These are phyloP conservation scores for Glomeris maerens DNA, from an alignment of 1,140 invertebrate species.

Conservation along the genomic window DNA sequence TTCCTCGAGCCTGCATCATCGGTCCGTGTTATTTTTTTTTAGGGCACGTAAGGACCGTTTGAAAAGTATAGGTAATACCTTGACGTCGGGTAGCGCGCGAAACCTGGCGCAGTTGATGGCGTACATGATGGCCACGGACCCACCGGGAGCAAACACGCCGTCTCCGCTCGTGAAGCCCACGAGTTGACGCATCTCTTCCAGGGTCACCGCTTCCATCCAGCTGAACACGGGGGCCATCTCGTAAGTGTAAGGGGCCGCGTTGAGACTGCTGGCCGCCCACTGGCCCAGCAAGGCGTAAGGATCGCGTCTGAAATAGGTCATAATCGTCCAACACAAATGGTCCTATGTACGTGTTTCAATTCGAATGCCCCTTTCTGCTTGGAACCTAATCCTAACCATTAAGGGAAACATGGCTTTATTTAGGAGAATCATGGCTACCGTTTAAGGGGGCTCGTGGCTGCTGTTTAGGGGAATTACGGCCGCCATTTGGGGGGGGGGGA, in stretches of 20 bases:
- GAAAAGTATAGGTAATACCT: too few species aligned
- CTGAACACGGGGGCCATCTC: conserved; percentile 82
- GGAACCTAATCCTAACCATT: too few species aligned
- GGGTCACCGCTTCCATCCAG: conserved; percentile 60
- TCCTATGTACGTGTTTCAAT: too few species aligned
- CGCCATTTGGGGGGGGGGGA: too few species aligned
- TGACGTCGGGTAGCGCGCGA: conserved; percentile 56
- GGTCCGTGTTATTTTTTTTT: background rate
- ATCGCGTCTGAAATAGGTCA: conserved; percentile 56
- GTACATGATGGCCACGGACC: conserved; percentile 89
- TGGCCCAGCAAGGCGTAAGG: conserved; percentile 69
- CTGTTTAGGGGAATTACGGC: too few species aligned
- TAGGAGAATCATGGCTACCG: too few species aligned
- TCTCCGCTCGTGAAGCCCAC: conserved; percentile 70
- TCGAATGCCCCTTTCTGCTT: too few species aligned
- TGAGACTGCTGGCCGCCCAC: conserved; percentile 69
- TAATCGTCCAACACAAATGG: too few species aligned
- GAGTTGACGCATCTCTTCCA: conserved; percentile 65
- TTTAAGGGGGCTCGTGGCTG: too few species aligned
- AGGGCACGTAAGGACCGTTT: conserved; percentile 32
- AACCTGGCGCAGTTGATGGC: conserved; percentile 79
- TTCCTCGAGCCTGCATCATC: conserved; percentile 35
- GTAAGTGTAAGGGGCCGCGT: conserved; percentile 77
- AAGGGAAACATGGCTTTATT: too few species aligned
- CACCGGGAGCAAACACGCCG: conserved; percentile 89